A percentile compares a stretch with the other conserved stretches of the same genome.
Conservation (phyloP, 2,797 vertebrate genomes). For the Uromys caudimaculatus region DNA sequence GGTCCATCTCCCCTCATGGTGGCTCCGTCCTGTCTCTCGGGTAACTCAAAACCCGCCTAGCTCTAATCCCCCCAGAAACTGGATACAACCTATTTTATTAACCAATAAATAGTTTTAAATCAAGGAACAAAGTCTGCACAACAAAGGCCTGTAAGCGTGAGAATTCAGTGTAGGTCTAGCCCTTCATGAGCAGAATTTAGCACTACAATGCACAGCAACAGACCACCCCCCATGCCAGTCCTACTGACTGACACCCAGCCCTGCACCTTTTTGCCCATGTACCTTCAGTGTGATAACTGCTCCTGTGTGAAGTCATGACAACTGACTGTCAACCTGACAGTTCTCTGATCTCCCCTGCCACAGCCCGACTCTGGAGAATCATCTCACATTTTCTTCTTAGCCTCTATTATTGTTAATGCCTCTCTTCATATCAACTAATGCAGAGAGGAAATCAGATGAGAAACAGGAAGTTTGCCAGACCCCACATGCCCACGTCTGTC, state of each 20-base stretch:
- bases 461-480: neutral
- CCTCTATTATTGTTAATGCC: neutral
- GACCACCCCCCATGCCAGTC: neutral
- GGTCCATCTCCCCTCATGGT: too few species aligned
- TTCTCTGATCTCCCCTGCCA: neutral
- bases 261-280: neutral
- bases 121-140: too few species aligned
- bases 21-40: too few species aligned
- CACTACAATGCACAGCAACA: too few species aligned
- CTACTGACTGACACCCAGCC: neutral
- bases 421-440: neutral
- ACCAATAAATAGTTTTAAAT: too few species aligned
- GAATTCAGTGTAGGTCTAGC: too few species aligned
- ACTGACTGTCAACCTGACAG: neutral
- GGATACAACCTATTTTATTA: too few species aligned
- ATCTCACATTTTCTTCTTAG: neutral
- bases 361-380: neutral
- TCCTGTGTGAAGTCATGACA: neutral
- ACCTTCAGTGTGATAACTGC: neutral
- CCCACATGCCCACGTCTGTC: neutral
- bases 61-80: too few species aligned
- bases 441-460: slow-evolving; percentile 34
- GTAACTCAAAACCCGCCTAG: too few species aligned
- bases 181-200: too few species aligned
- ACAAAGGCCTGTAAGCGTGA: too few species aligned